Base-by-base conservation (phyloP, 2,797 vertebrate species). In the Manis pentadactyla region DNA sequence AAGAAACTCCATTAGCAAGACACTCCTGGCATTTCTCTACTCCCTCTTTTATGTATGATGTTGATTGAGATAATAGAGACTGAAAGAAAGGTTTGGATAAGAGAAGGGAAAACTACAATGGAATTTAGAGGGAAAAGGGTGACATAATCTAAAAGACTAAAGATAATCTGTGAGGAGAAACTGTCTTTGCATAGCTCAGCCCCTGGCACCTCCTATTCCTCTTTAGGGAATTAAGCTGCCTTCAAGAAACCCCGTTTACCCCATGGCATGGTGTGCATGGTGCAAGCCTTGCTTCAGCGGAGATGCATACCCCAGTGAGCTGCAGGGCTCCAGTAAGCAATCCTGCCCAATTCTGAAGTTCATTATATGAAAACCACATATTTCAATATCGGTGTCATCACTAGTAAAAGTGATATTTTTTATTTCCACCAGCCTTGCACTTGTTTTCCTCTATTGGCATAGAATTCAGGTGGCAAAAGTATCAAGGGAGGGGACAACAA, bases 1-100 rank as follows among this genome's bases (percentile, higher is more conserved):
- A 85, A 74, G 25, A 81, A 77, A 82, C 21, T 81, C 37, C 39
- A 49, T 23, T 17, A 77, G 7, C 39, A 92, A 96, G 81, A 53
- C 18, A n/a, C 11, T 31, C 19, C 11, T 12, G 31, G 51, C 2
- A 10, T 75, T 68, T 64, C 71, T 73, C 49, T 19, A 75, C 25
- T 14, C 5, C 13, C 8, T 85, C 27, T 64, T 81, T 71, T 55
- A 74, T 2, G 46, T 46, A 10, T 46, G 46, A 10, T 46, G 46
- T 46, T 46, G 46, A 46, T 46, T 46, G 9, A 11, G 46, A 46
- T 46, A 46, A 46, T 12, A 46, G 46, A 46, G 46, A 46, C 46
- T 46, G 46, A 46, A 46, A 11, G 46, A 46, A 46, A 10, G 46
- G 46, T 46, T 11, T 46, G 46, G 46, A 46, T 46, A 46, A 46